Percentiles rank a stretch among this genome's conserved stretches.
Conservation (phyloP, 30 jellyfish, hydroid and myxozoan genomes). For the Aurelia sp. region DNA sequence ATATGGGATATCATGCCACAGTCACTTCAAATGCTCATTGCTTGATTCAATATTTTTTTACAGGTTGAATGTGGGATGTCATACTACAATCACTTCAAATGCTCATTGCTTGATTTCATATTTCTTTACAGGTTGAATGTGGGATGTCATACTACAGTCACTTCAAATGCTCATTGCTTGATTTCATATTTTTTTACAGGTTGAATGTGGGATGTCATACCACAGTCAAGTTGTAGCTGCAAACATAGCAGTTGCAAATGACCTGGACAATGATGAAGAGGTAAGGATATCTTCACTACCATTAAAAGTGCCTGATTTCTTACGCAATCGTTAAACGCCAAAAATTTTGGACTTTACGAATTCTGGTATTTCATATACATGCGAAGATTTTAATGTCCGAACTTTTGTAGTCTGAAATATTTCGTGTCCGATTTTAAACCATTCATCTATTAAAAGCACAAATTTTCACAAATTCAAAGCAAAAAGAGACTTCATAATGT, state of each 20-base stretch:
- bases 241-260: conserved; percentile 60
- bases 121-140: conserved; percentile 49
- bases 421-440: no score
- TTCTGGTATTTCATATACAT: no score
- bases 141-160: conserved; percentile 57
- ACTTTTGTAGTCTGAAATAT: no score
- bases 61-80: conserved; percentile 74
- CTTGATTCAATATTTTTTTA: not conserved
- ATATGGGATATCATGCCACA: conserved; percentile 59
- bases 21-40: not conserved
- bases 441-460: no score
- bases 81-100: conserved; percentile 6
- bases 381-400: no score
- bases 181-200: conserved; percentile 14
- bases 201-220: conserved; percentile 63
- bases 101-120: not conserved
- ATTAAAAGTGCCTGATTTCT: no score
- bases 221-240: conserved; percentile 62
- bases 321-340: no score
- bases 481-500: no score
- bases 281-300: not conserved
- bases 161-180: not conserved
- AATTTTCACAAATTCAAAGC: no score
- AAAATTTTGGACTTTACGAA: no score
- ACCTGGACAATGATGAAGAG: conserved; percentile 54